Conservation (phyloP, 2,888 invertebrate genomes). For the Amphipoea oculea region DNA sequence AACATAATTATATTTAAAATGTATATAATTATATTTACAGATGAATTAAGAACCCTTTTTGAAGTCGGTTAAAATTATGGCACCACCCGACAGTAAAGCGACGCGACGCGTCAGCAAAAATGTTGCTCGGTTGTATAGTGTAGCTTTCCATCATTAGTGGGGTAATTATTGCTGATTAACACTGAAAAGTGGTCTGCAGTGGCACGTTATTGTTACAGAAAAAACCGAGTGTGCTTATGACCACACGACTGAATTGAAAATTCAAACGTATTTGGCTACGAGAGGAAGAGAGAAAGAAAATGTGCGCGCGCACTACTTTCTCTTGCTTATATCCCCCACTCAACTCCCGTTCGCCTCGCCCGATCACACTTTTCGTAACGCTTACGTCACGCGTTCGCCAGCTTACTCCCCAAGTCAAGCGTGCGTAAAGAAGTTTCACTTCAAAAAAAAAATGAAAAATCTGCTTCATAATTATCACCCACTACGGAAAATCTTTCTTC, state of each 20-base stretch:
- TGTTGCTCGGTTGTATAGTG: not conserved
- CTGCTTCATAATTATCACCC: not conserved
- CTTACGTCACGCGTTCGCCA: too few relatives aligned
- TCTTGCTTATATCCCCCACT: too few relatives aligned
- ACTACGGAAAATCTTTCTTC: not conserved
- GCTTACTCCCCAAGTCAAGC: too few relatives aligned
- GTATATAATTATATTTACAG: not conserved
- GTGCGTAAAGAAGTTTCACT: too few relatives aligned
- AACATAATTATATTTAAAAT: not conserved
- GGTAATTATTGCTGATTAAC: constrained; percentile 7
- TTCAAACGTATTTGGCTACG: too few relatives aligned
- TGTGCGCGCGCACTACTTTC: too few relatives aligned
- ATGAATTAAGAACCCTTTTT: not conserved
- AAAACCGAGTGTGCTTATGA: not conserved
- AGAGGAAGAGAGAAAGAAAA: too few relatives aligned
- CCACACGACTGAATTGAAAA: too few relatives aligned
- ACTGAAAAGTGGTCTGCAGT: not conserved
- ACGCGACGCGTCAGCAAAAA: not conserved
- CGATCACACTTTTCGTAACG: too few relatives aligned
- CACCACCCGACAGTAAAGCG: not conserved
- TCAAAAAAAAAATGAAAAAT: not conserved
- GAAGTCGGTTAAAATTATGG: not conserved
- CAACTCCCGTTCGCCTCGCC: too few relatives aligned
- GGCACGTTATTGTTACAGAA: not conserved
- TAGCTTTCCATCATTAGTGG: constrained; percentile 3